phyloP scores from a whole-genome alignment of 2,888 invertebrate genomes.

The Oligia fasciuncula region DNA sequence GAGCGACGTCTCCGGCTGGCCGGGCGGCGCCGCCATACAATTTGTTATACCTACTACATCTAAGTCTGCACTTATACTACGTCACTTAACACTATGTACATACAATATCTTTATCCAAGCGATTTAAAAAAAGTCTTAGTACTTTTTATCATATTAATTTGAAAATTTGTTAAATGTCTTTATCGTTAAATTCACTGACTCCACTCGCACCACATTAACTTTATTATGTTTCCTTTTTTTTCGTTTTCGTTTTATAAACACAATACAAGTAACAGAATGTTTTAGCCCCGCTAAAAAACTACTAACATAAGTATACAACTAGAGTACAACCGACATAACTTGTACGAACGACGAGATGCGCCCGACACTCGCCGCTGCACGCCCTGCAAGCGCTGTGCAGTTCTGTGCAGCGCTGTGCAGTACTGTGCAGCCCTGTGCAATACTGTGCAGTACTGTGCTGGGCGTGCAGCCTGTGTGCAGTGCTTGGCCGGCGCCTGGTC shows the following conservation, averaged over 20 bases:
- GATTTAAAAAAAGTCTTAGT: slow-evolving; percentile 89
- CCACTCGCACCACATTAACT: slow-evolving; percentile 86
- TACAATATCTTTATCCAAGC: slow-evolving; percentile 87
- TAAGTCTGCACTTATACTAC: slow-evolving; percentile 87
- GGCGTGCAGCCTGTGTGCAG: background rate
- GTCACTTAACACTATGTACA: slow-evolving; percentile 88
- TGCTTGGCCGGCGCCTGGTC: background rate
- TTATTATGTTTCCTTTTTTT: slow-evolving; percentile 74
- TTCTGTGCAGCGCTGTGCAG: background rate
- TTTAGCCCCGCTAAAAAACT: slow-evolving; percentile 83
- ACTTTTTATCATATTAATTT: slow-evolving; percentile 88
- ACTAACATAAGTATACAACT: slow-evolving; percentile 84
- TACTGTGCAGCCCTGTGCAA: background rate
- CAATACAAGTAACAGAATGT: slow-evolving; percentile 83
- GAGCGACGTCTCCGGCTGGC: slow-evolving; percentile 57
- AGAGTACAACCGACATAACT: slow-evolving; percentile 82
- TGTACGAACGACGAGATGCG: slow-evolving; percentile 74
- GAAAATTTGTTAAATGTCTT: slow-evolving; percentile 90
- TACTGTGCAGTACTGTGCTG: background rate
- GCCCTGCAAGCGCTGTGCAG: background rate
- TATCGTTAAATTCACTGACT: slow-evolving; percentile 86
- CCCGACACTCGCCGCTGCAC: slow-evolving; percentile 2
- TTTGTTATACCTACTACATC: slow-evolving; percentile 90
- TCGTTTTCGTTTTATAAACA: slow-evolving; percentile 79
- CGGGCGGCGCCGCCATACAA: slow-evolving; percentile 80